Conservation (phyloP, 2,113 vertebrate species). For the Climacteris rufus region DNA sequence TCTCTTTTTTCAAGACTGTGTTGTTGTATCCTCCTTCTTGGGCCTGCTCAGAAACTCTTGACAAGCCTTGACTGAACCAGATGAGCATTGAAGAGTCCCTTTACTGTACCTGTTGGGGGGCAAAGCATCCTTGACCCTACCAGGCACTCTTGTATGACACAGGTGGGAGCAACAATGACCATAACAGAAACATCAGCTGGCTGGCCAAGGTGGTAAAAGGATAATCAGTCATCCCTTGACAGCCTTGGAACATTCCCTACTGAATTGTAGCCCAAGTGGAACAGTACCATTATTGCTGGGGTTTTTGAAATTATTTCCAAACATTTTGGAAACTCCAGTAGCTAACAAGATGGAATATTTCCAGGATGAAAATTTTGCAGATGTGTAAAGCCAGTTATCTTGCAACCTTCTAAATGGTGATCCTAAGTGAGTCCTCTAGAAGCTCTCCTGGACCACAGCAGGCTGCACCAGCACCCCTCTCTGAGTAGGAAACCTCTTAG, state of each 20-base stretch:
- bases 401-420: neutral
- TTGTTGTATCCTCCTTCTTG: neutral
- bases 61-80: neutral
- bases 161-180: neutral
- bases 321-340: rapidly evolving
- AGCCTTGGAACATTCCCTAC: neutral
- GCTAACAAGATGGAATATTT: neutral
- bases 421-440: neutral
- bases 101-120: neutral
- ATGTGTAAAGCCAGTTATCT: neutral
- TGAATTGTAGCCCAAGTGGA: neutral
- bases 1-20: neutral
- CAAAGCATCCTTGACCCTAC: neutral
- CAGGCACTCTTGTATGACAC: neutral
- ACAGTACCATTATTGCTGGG: too few species aligned
- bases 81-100: rapidly evolving
- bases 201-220: neutral
- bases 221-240: neutral
- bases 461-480: neutral
- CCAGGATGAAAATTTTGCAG: neutral
- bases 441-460: neutral
- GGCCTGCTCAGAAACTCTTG: neutral
- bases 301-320: neutral
- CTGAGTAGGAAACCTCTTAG: neutral
- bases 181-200: neutral